Conservation (phyloP, 2,797 vertebrate species). For the Apogon talboti region DNA sequence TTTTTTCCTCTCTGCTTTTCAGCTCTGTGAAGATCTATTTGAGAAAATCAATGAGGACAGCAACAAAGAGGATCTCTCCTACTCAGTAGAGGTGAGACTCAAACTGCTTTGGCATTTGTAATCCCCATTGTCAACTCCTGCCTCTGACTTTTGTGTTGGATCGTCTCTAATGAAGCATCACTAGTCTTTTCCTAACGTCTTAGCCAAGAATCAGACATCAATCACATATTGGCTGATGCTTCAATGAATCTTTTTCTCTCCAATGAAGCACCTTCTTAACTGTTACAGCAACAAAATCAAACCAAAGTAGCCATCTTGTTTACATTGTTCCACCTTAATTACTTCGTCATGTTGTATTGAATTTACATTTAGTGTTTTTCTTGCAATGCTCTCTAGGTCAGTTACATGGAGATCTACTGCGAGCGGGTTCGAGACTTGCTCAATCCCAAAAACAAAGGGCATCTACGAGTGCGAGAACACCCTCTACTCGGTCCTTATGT, state of each 20-base stretch:
- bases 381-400: constrained; percentile 84
- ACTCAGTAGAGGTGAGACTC: constrained; percentile 95
- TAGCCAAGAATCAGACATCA: constrained; percentile 13
- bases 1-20: constrained; percentile 42
- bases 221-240: constrained; percentile 9
- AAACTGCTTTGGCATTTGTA: constrained; percentile 24
- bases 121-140: constrained; percentile 19
- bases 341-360: too few species aligned
- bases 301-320: too few species aligned
- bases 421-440: constrained; percentile 96
- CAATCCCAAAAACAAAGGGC: constrained; percentile 99
- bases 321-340: too few species aligned
- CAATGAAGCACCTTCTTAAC: too few species aligned
- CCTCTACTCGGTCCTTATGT: constrained; percentile 96
- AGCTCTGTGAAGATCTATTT: constrained; percentile 97
- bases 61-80: constrained; percentile 94
- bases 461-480: constrained; percentile 95
- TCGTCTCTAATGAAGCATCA: constrained; percentile 22
- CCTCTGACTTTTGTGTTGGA: constrained; percentile 5
- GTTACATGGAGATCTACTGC: constrained; percentile 99
- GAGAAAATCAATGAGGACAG: constrained; percentile 95
- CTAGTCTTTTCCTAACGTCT: neutral
- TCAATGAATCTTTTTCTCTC: constrained; percentile 13
- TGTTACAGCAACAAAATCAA: too few species aligned
- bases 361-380: too few species aligned